Percentiles rank a stretch among this genome's conserved stretches.
Evolutionary conservation across 1,140 invertebrate genomes (phyloP).

Genomic region (Penaeus japonicus): DNA sequence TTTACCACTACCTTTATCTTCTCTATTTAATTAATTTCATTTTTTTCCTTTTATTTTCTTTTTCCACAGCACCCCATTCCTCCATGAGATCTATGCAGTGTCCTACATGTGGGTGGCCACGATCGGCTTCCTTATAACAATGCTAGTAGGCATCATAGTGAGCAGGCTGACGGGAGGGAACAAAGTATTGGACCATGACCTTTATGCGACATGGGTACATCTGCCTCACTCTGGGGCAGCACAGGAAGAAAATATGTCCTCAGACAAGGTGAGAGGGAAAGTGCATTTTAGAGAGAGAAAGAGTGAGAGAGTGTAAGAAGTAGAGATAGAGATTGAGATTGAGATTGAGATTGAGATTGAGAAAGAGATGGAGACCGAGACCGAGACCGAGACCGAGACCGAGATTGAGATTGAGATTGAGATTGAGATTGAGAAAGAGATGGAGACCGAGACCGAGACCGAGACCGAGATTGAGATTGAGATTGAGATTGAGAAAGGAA

Average conservation of each 20-base stretch:
- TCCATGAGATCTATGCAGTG: slow-evolving; percentile 72
- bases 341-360: too few relatives aligned
- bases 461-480: too few relatives aligned
- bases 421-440: too few relatives aligned
- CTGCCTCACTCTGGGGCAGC: not conserved
- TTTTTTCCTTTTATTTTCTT: not conserved
- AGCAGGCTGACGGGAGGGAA: slow-evolving; percentile 36
- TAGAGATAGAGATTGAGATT: too few relatives aligned
- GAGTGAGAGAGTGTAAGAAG: not conserved
- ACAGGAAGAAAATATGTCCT: not conserved
- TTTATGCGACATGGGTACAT: slow-evolving; percentile 21
- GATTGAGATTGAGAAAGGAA: too few relatives aligned
- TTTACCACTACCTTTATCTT: not conserved
- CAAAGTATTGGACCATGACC: slow-evolving; percentile 7
- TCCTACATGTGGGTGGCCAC: slow-evolving; percentile 89
- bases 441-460: too few relatives aligned
- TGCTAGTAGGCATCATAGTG: slow-evolving; percentile 73
- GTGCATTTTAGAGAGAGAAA: not conserved
- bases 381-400: too few relatives aligned
- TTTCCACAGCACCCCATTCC: slow-evolving; percentile 26
- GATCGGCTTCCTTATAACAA: slow-evolving; percentile 73
- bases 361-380: too few relatives aligned
- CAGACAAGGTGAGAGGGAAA: slow-evolving; percentile 1
- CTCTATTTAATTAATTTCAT: not conserved
- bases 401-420: too few relatives aligned